Conservation (phyloP, 2,888 invertebrate genomes). For the Litoditis marina region DNA sequence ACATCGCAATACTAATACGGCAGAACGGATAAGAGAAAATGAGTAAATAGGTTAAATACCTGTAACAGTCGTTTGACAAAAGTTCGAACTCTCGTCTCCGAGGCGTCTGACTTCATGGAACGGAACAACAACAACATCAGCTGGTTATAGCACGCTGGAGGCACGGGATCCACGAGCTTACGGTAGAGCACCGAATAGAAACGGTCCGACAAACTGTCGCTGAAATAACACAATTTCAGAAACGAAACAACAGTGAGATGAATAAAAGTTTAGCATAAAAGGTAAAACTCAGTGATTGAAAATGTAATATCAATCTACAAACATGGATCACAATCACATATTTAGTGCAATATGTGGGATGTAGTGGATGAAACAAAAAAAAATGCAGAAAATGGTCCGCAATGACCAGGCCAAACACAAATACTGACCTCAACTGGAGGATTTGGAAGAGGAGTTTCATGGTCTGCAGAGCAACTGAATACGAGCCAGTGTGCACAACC, state of each 20-base stretch:
- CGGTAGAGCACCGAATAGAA: conserved; percentile 82
- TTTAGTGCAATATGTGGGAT: too few relatives aligned
- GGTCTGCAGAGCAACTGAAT: conserved; percentile 71
- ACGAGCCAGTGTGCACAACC: conserved; percentile 77
- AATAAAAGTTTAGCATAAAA: too few relatives aligned
- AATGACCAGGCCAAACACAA: too few relatives aligned
- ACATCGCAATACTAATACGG: not conserved
- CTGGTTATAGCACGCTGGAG: conserved; percentile 66
- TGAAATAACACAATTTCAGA: conserved; percentile 23
- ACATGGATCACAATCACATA: too few relatives aligned
- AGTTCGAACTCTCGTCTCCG: conserved; percentile 71
- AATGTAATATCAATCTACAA: too few relatives aligned
- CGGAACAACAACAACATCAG: conserved; percentile 44
- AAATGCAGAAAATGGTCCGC: too few relatives aligned
- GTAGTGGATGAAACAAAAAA: too few relatives aligned
- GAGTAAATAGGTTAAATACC: conserved; percentile 49
- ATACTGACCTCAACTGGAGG: conserved; percentile 58
- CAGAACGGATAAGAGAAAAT: not conserved
- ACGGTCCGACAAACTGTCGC: conserved; percentile 64
- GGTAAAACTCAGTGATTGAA: too few relatives aligned
- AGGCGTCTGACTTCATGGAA: conserved; percentile 70
- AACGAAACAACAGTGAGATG: too few relatives aligned
- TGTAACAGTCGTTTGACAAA: conserved; percentile 82
- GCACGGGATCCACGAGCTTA: conserved; percentile 75
- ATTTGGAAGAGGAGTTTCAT: conserved; percentile 71